phyloP scores from a whole-genome alignment of 2,888 invertebrate species.

The Acrocyrtus sp. region DNA sequence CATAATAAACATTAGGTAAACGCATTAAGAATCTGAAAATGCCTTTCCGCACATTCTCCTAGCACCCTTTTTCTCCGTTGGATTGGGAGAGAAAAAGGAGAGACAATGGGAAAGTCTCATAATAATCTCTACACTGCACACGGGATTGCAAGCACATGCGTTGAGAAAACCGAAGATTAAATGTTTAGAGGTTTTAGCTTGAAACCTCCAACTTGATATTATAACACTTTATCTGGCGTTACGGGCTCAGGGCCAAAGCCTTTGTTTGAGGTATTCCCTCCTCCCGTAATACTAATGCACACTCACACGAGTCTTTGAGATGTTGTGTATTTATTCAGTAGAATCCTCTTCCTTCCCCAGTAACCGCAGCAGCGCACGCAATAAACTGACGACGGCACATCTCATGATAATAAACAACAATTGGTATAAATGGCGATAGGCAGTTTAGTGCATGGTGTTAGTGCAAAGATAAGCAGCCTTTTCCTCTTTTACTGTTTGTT shows the following conservation, averaged over 20 bases:
- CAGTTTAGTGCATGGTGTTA: not conserved
- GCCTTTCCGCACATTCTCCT: not conserved
- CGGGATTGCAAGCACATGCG: not conserved
- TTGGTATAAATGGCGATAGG: not conserved
- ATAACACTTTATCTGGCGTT: not conserved
- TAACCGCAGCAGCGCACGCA: not conserved
- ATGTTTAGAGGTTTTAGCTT: not conserved
- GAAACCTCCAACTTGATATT: not conserved
- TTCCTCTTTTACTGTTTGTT: slow-evolving; percentile 13
- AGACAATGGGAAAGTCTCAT: not conserved
- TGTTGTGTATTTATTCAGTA: not conserved
- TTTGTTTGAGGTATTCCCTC: not conserved
- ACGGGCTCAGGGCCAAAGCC: not conserved
- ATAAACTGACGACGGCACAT: not conserved
- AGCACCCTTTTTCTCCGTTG: not conserved
- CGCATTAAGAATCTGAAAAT: slow-evolving; percentile 1
- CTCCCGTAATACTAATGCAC: not conserved
- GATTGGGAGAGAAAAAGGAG: not conserved
- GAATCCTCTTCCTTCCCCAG: not conserved
- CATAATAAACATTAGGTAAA: slow-evolving; percentile 14
- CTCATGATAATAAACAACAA: not conserved
- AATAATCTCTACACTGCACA: not conserved
- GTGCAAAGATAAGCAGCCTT: not conserved
- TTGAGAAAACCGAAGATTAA: not conserved
- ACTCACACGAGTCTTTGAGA: not conserved